Evolutionary conservation across 2,888 invertebrate species (phyloP), one percentile per base, ranked within the genome.

Genomic region (Lypha dubia): DNA sequence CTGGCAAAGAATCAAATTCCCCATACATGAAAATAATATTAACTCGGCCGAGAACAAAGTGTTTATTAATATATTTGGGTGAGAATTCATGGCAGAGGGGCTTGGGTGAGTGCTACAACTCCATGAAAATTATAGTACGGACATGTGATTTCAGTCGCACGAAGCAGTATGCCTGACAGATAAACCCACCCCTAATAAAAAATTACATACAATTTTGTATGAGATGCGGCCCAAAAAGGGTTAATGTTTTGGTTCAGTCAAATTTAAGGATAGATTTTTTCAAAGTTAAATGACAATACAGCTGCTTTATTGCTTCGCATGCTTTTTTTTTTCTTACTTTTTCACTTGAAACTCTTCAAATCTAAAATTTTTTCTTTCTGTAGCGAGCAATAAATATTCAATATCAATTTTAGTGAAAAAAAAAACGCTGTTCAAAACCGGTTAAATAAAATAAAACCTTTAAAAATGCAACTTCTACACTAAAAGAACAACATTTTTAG

Each of bases 301-400:
- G 58, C 67, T 77, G 76, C 38, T 68, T 67, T 60, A 49, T 49
- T 53, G 28, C 3, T 38, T 24, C 49, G 5, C 22, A 8, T 62
- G 35, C 22, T 24, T 63, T 3, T n/a, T n/a, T n/a, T 9, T 7
- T 28, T 20, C 11, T 56, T 8, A 2, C 7, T 49, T 22, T 24
- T 28, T 49, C 35, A 1, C 13, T 24, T 46, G 8, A 17, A 38
- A 22, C 15, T 56, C 11, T 20, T 74, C 13, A 24, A 62, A 35
- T 49, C 11, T 6, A 20, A 63, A 41, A 3, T 63, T 41, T 58
- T 32, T n/a, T 56, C 9, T 58, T 62, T 71, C n/a, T n/a, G n/a
- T 38, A 17, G 38, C 24, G 51, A 63, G 63, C 53, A 63, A 63
- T 53, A 63, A 74, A 74, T 46, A 24, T 67, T 22, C 44, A 28